These are phyloP conservation scores for Patella ulyssiponensis DNA, from an alignment of 2,888 invertebrate species.

Conservation along the genomic window DNA sequence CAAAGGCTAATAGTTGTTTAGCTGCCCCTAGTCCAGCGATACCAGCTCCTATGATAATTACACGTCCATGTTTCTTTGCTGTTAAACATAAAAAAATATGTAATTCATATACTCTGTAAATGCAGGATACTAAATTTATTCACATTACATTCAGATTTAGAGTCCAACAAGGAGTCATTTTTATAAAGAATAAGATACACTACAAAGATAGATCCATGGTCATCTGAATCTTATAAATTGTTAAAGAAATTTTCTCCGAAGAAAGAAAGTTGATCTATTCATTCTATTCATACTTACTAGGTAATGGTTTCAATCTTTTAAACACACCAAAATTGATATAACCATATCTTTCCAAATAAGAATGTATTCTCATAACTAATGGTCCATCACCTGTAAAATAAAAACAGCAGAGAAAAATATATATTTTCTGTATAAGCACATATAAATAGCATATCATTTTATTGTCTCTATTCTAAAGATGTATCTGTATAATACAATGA, in stretches of 20 bases:
- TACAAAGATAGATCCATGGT: too few species aligned
- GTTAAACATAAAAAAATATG: constrained; percentile 13
- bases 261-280: too few species aligned
- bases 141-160: too few species aligned
- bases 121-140: too few species aligned
- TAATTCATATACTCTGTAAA: too few species aligned
- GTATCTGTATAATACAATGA: not conserved
- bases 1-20: constrained; percentile 94
- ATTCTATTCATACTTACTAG: constrained; percentile 50
- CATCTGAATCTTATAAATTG: too few species aligned
- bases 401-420: not conserved
- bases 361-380: constrained; percentile 87
- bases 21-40: constrained; percentile 96
- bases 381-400: constrained; percentile 78
- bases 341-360: constrained; percentile 94
- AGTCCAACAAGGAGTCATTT: too few species aligned
- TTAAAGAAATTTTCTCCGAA: too few species aligned
- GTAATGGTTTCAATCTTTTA: constrained; percentile 81
- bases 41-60: constrained; percentile 82
- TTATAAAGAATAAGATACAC: too few species aligned
- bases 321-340: constrained; percentile 98
- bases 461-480: not conserved
- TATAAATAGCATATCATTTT: too few species aligned
- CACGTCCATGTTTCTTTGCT: constrained; percentile 75
- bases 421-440: too few species aligned